Evolutionary conservation across 2,888 invertebrate species (phyloP).

Genomic region (Agapostemon virescens): DNA sequence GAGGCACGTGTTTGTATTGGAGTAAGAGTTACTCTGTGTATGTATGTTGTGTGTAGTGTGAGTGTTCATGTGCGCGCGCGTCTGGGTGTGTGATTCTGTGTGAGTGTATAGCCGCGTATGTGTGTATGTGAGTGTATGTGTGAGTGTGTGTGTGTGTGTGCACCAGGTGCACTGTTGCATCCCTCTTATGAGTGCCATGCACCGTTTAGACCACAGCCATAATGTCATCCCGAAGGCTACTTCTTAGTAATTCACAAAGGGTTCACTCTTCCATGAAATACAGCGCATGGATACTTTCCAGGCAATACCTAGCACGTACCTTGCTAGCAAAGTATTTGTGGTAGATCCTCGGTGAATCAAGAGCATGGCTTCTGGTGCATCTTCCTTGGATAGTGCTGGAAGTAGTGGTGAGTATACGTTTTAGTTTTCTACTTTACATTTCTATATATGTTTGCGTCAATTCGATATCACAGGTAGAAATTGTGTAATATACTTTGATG

Average conservation of each 20-base stretch:
- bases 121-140: not conserved
- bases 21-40: constrained; percentile 39
- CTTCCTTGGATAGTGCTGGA: constrained; percentile 89
- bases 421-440: constrained; percentile 10
- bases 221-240: constrained; percentile 77
- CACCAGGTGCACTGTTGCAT: constrained; percentile 67
- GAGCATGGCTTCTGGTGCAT: constrained; percentile 89
- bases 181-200: constrained; percentile 60
- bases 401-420: constrained; percentile 84
- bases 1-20: constrained; percentile 62
- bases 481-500: constrained; percentile 10
- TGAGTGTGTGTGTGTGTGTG: constrained; percentile 28
- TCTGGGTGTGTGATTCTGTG: constrained; percentile 18
- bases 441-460: not conserved
- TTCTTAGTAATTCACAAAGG: constrained; percentile 75
- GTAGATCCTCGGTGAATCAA: constrained; percentile 66
- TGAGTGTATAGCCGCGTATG: constrained; percentile 6
- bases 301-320: constrained; percentile 74
- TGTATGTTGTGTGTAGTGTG: constrained; percentile 16
- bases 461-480: not conserved
- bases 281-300: constrained; percentile 75
- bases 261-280: constrained; percentile 75
- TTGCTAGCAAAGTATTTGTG: constrained; percentile 69
- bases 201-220: constrained; percentile 64
- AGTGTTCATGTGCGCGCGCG: constrained; percentile 18